A percentile compares a stretch with the other conserved stretches of the same genome.
These are phyloP conservation scores for Elephantulus edwardii DNA, from an alignment of 2,113 vertebrate species.

Conservation along the genomic window DNA sequence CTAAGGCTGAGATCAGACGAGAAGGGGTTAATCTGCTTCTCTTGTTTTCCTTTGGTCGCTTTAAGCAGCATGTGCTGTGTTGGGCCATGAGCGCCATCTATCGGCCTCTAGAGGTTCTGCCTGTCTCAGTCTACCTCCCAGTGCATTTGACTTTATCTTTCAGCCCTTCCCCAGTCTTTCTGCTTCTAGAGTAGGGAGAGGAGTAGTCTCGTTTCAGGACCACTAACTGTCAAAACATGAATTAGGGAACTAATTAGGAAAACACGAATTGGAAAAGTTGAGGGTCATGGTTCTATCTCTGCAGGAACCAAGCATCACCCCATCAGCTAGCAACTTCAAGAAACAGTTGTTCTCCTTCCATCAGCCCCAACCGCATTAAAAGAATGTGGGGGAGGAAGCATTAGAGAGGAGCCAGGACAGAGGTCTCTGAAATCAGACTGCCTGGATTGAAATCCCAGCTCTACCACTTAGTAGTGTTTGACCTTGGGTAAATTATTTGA, in stretches of 20 bases:
- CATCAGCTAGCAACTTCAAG: background rate
- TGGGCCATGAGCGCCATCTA: slow-evolving; percentile 79
- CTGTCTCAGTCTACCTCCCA: background rate
- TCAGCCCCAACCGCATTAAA: background rate
- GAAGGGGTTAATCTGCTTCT: slow-evolving; percentile 67
- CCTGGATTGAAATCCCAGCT: background rate
- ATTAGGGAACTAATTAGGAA: too few species aligned
- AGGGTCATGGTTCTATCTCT: background rate
- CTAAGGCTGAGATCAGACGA: background rate
- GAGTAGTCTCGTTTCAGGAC: background rate
- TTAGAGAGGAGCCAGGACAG: background rate
- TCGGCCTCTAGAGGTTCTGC: slow-evolving; percentile 38
- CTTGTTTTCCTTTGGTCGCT: slow-evolving; percentile 27
- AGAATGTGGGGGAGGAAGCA: background rate
- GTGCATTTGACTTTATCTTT: background rate
- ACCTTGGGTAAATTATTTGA: background rate
- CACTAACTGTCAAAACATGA: background rate
- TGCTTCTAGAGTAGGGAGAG: background rate
- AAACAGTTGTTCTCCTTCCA: background rate
- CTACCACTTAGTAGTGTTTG: background rate
- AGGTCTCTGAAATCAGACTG: background rate
- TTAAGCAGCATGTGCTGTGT: slow-evolving; percentile 6
- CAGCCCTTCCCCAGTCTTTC: background rate
- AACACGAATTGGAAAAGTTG: background rate
- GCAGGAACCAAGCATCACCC: background rate